Conservation (phyloP, 2,113 vertebrate species). For the Tragelaphus buxtoni region DNA sequence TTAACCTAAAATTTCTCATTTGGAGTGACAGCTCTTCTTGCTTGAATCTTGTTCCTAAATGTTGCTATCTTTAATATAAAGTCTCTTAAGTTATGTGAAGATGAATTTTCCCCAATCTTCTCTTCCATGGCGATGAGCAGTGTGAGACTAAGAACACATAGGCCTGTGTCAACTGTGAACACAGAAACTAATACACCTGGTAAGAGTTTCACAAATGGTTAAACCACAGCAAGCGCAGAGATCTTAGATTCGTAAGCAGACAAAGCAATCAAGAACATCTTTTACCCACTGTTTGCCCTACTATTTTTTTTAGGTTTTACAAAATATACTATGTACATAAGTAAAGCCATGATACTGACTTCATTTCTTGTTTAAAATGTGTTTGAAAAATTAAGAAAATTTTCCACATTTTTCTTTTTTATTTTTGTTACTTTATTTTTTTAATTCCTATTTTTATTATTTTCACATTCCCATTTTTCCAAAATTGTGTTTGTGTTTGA, state of each 20-base stretch:
- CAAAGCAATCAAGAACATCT: not conserved
- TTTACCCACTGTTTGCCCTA: not conserved
- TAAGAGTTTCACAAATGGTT: not conserved
- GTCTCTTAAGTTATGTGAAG: not conserved
- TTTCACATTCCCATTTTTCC: not conserved
- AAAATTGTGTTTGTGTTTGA: not conserved
- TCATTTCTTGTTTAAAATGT: not conserved
- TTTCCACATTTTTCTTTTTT: not conserved
- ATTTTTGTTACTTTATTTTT: not conserved
- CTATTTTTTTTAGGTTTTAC: not conserved
- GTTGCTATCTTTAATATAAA: not conserved
- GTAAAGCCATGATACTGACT: not conserved
- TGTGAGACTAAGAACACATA: not conserved
- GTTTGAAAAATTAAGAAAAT: not conserved
- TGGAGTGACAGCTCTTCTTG: not conserved
- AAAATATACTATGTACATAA: not conserved
- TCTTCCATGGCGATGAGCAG: not conserved
- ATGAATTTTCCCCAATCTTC: not conserved
- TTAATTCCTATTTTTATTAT: not conserved
- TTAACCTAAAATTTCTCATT: not conserved
- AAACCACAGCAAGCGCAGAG: constrained; percentile 27
- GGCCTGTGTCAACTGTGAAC: not conserved
- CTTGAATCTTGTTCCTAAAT: not conserved
- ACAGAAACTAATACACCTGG: not conserved
- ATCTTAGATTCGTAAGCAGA: not conserved